These are phyloP conservation scores for Chionodraco myersi DNA, from an alignment of 2,113 vertebrate genomes.

Conservation along the genomic window DNA sequence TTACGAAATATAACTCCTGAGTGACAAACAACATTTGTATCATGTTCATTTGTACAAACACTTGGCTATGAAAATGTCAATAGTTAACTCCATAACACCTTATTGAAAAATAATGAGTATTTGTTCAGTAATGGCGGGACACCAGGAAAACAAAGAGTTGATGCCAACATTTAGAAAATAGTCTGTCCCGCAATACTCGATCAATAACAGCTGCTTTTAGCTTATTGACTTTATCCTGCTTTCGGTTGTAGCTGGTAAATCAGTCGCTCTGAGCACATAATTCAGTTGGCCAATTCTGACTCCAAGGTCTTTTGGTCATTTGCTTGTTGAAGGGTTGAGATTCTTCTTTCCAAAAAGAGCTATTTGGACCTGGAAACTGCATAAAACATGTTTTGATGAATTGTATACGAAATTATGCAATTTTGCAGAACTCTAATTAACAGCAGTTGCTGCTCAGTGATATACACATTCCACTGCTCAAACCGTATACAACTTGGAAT, in stretches of 20 bases:
- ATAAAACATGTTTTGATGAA: constrained; percentile 1
- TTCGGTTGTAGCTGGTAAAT: background rate
- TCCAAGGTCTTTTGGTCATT: background rate
- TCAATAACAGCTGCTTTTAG: constrained; percentile 38
- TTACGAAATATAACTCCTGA: background rate
- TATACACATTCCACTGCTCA: background rate
- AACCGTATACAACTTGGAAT: constrained; percentile 12
- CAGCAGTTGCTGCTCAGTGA: constrained; percentile 1
- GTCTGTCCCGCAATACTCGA: constrained; percentile 6
- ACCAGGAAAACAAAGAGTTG: background rate
- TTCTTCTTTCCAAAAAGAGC: background rate
- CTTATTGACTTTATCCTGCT: background rate
- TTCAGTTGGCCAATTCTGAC: background rate
- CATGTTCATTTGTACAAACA: background rate
- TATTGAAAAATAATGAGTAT: background rate
- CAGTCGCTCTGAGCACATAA: background rate
- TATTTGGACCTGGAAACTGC: background rate
- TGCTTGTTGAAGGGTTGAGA: background rate
- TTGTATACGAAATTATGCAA: background rate
- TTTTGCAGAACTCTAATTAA: constrained; percentile 3
- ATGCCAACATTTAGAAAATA: constrained; percentile 1
- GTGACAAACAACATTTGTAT: background rate
- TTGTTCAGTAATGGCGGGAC: constrained; percentile 1
- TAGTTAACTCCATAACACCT: constrained; percentile 21
- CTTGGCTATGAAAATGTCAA: background rate